Base-by-base conservation (phyloP, 1,140 invertebrate genomes). In the Aradophagus sp. region DNA sequence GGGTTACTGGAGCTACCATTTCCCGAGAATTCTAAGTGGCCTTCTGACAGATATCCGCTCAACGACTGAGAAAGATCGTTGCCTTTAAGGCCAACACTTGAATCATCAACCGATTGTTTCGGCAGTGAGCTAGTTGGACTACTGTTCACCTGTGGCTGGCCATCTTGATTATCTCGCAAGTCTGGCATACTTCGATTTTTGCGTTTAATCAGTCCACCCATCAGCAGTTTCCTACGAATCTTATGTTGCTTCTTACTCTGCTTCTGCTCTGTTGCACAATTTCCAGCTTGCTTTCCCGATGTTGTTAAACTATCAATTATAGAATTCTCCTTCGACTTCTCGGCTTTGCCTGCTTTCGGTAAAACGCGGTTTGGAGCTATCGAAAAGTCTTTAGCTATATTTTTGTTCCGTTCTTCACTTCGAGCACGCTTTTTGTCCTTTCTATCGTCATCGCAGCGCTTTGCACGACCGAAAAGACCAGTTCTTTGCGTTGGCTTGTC, bases 171-270 rank as follows among this genome's bases (percentile, higher is more conserved):
- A 79, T 95, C 93, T 1, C 94, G 90, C 11, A 97, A 84, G 87
- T 97, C 95, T 0, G 95, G 95, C 92, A 97, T 94, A 53, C 93
- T 95, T 61, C 94, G 86, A 80, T 97, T 97, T 82, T 96, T 97
- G 19, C 94, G 87, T 66, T 91, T 89, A 20, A 96, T 95, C 42
- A 96, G 86, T 1, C 94, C 94, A 15, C 95, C 94, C 94, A 96
- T 95, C 1, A 97, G 76, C 0, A 96, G 76, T 82, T 96, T 96
- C 77, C 94, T 87, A 16, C 94, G 85, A 31, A 97, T 95, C 84
- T 95, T 95, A 77, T 96, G 95, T 78, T 96, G 95, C 72, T 96
- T 97, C 77, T 96, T 96, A 10, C 90, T 90, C 29, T 91, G 87
- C 75, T 93, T 93, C 44, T 89, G 87, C 58, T 93, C 92, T 1